Evolutionary conservation across 2,888 invertebrate genomes (phyloP).

Genomic region (Synanthedon andrenaeformis): DNA sequence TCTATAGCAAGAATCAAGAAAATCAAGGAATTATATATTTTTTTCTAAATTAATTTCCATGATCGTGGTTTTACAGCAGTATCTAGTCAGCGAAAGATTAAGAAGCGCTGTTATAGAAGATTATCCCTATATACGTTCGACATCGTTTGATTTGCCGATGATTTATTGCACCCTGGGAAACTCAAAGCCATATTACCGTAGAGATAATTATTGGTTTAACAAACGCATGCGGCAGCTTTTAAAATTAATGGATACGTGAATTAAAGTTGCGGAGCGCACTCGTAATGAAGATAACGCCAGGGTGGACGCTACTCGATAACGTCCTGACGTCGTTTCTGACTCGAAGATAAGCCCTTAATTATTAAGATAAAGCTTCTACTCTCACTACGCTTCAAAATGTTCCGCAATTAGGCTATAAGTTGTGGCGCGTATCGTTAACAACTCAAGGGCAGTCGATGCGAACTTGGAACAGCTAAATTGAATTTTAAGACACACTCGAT

Average conservation of each 20-base stretch:
- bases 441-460: background rate
- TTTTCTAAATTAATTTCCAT: too few species aligned
- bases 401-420: slow-evolving; percentile 21
- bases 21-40: too few species aligned
- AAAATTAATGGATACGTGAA: slow-evolving; percentile 63
- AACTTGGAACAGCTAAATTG: too few species aligned
- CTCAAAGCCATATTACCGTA: slow-evolving; percentile 36
- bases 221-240: slow-evolving; percentile 49
- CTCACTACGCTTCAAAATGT: slow-evolving; percentile 27
- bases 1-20: too few species aligned
- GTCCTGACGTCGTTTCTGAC: slow-evolving; percentile 55
- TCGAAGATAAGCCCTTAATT: slow-evolving; percentile 57
- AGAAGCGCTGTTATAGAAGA: background rate
- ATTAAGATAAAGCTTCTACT: slow-evolving; percentile 41
- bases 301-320: slow-evolving; percentile 52
- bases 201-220: slow-evolving; percentile 56
- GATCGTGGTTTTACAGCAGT: too few species aligned
- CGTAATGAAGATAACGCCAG: slow-evolving; percentile 61
- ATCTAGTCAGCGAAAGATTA: too few species aligned
- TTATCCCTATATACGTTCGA: slow-evolving; percentile 15
- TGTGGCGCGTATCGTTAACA: background rate
- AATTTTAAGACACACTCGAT: too few species aligned
- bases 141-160: slow-evolving; percentile 50
- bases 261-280: slow-evolving; percentile 50
- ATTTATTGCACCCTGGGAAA: slow-evolving; percentile 42